Evolutionary conservation across 2,888 invertebrate species (phyloP).

Genomic region (Pollenia angustigena): DNA sequence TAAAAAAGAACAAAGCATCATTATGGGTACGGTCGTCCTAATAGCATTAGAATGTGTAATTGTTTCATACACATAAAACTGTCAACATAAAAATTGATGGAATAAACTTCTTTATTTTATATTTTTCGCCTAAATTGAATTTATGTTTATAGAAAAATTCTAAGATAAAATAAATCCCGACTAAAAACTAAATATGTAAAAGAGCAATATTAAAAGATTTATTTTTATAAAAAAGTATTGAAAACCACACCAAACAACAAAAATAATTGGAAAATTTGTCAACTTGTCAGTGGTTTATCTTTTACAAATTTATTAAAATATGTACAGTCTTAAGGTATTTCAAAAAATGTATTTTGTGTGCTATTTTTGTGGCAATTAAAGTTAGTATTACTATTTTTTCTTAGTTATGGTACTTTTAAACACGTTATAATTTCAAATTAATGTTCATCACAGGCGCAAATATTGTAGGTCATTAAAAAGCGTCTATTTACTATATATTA

Average conservation of each 20-base stretch:
- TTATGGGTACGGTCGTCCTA: constrained; percentile 41
- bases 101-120: constrained; percentile 26
- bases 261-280: constrained; percentile 63
- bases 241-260: constrained; percentile 7
- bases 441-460: too few relatives aligned
- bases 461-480: too few relatives aligned
- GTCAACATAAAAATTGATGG: constrained; percentile 55
- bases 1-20: not conserved
- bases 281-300: constrained; percentile 53
- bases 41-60: not conserved
- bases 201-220: constrained; percentile 44
- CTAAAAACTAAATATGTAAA: not conserved
- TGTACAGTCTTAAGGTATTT: too few relatives aligned
- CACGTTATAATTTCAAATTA: too few relatives aligned
- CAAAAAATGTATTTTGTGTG: not conserved
- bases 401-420: too few relatives aligned
- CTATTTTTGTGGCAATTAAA: constrained; percentile 29
- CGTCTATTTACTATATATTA: too few relatives aligned
- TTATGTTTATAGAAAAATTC: constrained; percentile 52
- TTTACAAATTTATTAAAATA: constrained; percentile 24
- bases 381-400: not conserved
- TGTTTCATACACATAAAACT: constrained; percentile 32
- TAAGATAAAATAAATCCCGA: constrained; percentile 8
- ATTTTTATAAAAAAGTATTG: constrained; percentile 9
- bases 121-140: constrained; percentile 43